Percentiles rank a stretch among this genome's conserved stretches.
phyloP scores from a whole-genome alignment of 2,113 vertebrate species.

The Phyllopteryx taeniolatus region DNA sequence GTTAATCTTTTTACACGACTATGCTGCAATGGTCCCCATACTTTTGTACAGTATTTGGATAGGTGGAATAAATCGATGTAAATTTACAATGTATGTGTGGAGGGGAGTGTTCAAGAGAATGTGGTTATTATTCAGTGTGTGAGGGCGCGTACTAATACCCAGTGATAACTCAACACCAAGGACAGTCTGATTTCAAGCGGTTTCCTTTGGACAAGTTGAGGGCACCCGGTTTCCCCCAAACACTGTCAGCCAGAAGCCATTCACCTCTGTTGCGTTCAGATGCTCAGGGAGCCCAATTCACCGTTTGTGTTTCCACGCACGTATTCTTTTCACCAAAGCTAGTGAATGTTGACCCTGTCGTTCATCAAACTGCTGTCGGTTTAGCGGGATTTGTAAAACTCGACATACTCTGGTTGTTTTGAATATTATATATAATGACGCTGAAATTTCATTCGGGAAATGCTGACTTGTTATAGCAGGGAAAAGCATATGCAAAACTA shows the following conservation, averaged over 20 bases:
- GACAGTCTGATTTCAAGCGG: conserved; percentile 15
- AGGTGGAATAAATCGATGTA: not conserved
- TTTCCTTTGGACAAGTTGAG: conserved; percentile 19
- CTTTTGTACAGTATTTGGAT: not conserved
- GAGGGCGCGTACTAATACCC: conserved; percentile 32
- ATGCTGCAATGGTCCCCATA: not conserved
- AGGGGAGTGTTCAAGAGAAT: conserved; percentile 14
- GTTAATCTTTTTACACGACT: not conserved
- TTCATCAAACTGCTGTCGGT: conserved; percentile 38
- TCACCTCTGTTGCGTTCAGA: conserved; percentile 53
- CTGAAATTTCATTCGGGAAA: not conserved
- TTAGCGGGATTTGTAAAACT: conserved; percentile 15
- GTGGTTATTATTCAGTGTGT: conserved; percentile 42
- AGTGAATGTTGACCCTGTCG: conserved; percentile 17
- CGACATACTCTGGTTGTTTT: conserved; percentile 26
- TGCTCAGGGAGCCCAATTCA: conserved; percentile 37
- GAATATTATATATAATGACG: conserved; percentile 25
- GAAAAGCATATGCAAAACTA: not conserved
- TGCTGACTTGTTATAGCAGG: conserved; percentile 2
- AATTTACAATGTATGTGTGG: not conserved
- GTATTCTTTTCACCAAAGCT: conserved; percentile 32
- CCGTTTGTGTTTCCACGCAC: conserved; percentile 49
- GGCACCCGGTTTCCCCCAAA: conserved; percentile 38
- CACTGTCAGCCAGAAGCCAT: conserved; percentile 20
- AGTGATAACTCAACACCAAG: not conserved